These are phyloP conservation scores for Rhineura floridana DNA, from an alignment of 2,113 vertebrate genomes.

Conservation along the genomic window DNA sequence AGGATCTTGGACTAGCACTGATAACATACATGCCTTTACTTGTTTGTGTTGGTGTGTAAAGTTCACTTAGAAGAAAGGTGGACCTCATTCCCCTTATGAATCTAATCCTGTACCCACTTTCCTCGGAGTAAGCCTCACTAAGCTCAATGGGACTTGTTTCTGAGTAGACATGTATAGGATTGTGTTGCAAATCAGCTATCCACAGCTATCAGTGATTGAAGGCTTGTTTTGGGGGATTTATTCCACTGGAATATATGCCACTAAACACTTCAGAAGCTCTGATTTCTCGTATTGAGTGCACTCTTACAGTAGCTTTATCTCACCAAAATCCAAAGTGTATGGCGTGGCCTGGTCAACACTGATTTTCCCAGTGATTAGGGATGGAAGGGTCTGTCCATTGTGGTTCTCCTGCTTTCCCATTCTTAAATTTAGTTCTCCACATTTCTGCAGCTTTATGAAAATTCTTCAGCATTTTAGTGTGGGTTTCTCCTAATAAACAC, in stretches of 20 bases:
- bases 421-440: no score
- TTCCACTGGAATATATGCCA: no score
- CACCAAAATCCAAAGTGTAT: no score
- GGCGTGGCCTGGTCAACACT: not conserved
- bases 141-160: not conserved
- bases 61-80: not conserved
- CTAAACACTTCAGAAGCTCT: no score
- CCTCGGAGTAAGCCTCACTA: not conserved
- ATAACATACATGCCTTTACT: constrained; percentile 26
- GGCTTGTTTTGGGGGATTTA: not conserved
- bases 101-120: no score
- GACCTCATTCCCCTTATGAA: not conserved
- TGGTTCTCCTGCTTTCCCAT: no score
- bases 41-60: not conserved
- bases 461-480: no score
- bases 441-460: no score
- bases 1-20: constrained; percentile 55
- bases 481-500: no score
- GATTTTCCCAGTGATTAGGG: not conserved
- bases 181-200: not conserved
- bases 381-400: no score
- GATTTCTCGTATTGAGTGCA: no score
- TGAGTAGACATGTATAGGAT: not conserved
- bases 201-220: not conserved
- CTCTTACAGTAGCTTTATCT: no score